Percentiles rank a stretch among this genome's conserved stretches.
Conservation (phyloP, 2,888 invertebrate species). For the Notocelia uddmanniana region DNA sequence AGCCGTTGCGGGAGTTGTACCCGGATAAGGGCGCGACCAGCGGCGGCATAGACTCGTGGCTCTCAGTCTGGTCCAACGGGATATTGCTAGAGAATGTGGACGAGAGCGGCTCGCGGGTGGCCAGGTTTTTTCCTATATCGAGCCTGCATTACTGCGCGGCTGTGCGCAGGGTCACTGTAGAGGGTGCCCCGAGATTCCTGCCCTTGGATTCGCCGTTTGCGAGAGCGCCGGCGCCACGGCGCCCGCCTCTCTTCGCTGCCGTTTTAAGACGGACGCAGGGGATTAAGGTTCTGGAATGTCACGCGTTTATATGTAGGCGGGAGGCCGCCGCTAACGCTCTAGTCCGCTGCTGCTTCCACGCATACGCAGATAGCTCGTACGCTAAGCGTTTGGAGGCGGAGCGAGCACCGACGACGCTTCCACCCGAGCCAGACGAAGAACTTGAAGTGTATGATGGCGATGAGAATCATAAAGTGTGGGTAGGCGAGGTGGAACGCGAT, state of each 20-base stretch:
- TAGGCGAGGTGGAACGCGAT: slow-evolving; percentile 92
- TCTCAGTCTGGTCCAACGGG: slow-evolving; percentile 99
- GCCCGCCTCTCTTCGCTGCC: slow-evolving; percentile 98
- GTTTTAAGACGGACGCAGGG: slow-evolving; percentile 98
- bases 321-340: slow-evolving; percentile 99
- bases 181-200: slow-evolving; percentile 93
- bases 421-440: slow-evolving; percentile 88
- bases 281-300: slow-evolving; percentile 99
- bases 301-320: slow-evolving; percentile 98
- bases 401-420: slow-evolving; percentile 74
- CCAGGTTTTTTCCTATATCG: slow-evolving; percentile 98
- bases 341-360: slow-evolving; percentile 98
- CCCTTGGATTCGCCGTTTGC: slow-evolving; percentile 98
- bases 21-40: slow-evolving; percentile 97
- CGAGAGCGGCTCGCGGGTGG: slow-evolving; percentile 97
- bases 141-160: slow-evolving; percentile 98
- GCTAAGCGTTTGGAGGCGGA: slow-evolving; percentile 92
- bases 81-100: slow-evolving; percentile 98
- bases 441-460: slow-evolving; percentile 95
- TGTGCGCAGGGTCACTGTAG: slow-evolving; percentile 93
- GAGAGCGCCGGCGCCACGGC: slow-evolving; percentile 95
- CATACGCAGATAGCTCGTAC: slow-evolving; percentile 98
- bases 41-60: slow-evolving; percentile 97
- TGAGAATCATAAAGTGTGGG: slow-evolving; percentile 98
- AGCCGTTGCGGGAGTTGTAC: slow-evolving; percentile 97